These are phyloP conservation scores for Phyllotreta striolata DNA, from an alignment of 2,888 invertebrate species.

Conservation along the genomic window DNA sequence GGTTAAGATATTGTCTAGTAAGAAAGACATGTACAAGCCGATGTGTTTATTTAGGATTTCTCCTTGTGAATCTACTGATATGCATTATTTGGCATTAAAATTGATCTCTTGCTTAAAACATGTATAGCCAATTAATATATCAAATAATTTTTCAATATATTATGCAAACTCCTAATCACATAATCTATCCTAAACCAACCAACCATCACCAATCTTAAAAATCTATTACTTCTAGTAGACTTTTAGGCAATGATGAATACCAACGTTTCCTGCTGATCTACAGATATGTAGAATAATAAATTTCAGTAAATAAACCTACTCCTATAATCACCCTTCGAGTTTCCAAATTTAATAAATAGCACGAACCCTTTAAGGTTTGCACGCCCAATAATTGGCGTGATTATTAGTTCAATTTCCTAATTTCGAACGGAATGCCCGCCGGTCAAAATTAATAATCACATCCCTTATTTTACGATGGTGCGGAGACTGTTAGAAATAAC, in stretches of 20 bases:
- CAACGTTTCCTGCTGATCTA: too few species aligned
- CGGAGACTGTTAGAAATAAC: too few species aligned
- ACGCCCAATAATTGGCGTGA: slow-evolving; percentile 12
- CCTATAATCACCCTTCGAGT: too few species aligned
- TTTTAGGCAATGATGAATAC: too few species aligned
- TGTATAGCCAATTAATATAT: not conserved
- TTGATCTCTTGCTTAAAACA: not conserved
- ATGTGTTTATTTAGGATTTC: not conserved
- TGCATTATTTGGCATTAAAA: not conserved
- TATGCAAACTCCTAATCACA: not conserved
- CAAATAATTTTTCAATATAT: not conserved
- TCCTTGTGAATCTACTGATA: not conserved
- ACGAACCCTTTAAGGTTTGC: not conserved
- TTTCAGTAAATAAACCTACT: too few species aligned
- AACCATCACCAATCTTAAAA: too few species aligned
- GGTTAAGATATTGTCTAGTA: slow-evolving; percentile 9
- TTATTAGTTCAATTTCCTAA: slow-evolving; percentile 20
- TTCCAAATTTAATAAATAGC: not conserved
- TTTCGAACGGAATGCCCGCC: slow-evolving; percentile 10
- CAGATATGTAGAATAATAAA: too few species aligned
- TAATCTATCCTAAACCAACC: too few species aligned
- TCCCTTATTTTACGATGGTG: too few species aligned
- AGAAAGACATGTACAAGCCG: not conserved
- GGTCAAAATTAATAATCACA: slow-evolving; percentile 7
- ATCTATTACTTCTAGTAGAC: too few species aligned